These are phyloP conservation scores for Drosophila fungiperda DNA, from an alignment of 2,888 invertebrate genomes.

Conservation along the genomic window DNA sequence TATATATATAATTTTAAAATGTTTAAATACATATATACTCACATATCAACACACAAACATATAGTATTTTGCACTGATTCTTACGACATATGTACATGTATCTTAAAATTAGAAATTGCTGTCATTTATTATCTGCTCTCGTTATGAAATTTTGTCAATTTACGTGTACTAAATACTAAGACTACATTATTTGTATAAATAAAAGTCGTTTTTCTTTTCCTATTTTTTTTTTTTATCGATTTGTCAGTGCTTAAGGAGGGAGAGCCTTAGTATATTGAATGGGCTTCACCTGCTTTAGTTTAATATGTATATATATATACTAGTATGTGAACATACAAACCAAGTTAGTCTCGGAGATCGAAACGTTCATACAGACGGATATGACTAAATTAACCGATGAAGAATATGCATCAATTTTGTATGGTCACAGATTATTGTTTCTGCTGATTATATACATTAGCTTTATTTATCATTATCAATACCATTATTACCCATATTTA, in stretches of 20 bases:
- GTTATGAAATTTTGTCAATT: constrained; percentile 8
- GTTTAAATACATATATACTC: constrained; percentile 16
- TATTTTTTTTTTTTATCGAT: constrained; percentile 9
- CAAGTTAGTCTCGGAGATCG: constrained; percentile 11
- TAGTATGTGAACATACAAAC: constrained; percentile 11
- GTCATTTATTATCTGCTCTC: constrained; percentile 5
- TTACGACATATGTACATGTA: constrained; percentile 7
- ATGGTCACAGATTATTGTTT: constrained; percentile 17
- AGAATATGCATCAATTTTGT: constrained; percentile 13
- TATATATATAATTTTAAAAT: constrained; percentile 18
- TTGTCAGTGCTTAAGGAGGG: constrained; percentile 23
- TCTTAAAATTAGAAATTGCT: constrained; percentile 1
- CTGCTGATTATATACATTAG: constrained; percentile 21
- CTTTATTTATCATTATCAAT: constrained; percentile 18
- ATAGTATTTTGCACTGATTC: background rate
- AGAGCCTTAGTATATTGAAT: constrained; percentile 1
- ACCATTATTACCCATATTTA: constrained; percentile 7
- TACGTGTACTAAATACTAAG: background rate
- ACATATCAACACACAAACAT: constrained; percentile 4
- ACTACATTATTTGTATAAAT: constrained; percentile 8
- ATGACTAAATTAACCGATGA: constrained; percentile 17
- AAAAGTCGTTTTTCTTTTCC: constrained; percentile 5
- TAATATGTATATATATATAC: constrained; percentile 1
- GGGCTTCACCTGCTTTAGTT: constrained; percentile 14
- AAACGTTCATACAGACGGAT: constrained; percentile 10